Evolutionary conservation across 2,797 vertebrate species (phyloP).

Genomic region (Otolemur crassicaudatus): DNA sequence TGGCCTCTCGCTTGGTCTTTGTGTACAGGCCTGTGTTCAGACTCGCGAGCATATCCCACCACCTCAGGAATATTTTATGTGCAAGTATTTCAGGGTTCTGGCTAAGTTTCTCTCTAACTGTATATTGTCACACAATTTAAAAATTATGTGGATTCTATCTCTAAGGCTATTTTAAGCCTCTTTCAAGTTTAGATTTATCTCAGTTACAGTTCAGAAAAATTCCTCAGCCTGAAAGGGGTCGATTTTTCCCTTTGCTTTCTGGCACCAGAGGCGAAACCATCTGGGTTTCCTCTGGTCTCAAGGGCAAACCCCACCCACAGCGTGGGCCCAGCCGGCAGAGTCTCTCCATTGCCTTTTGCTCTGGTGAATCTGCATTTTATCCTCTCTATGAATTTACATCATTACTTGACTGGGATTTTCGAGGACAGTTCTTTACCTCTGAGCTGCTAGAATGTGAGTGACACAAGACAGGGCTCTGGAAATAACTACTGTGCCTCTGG

Average conservation of each 20-base stretch:
- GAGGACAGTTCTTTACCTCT: neutral
- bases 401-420: neutral
- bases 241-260: neutral
- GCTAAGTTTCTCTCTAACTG: neutral
- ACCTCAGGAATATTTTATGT: neutral
- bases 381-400: neutral
- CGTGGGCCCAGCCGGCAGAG: neutral
- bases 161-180: neutral
- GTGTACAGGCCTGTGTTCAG: neutral
- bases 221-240: neutral
- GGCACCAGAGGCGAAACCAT: neutral
- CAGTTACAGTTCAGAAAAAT: conserved; percentile 6
- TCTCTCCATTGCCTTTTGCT: neutral
- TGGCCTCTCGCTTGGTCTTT: neutral
- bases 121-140: neutral
- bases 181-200: conserved; percentile 44
- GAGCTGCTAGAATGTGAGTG: neutral
- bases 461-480: neutral
- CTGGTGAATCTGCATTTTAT: neutral
- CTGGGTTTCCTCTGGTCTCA: neutral
- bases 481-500: neutral
- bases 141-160: neutral
- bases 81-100: neutral
- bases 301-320: neutral
- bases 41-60: neutral